Percentiles rank a stretch among this genome's conserved stretches.
phyloP scores from a whole-genome alignment of 1,140 invertebrate species.

The Drosophila willistoni region DNA sequence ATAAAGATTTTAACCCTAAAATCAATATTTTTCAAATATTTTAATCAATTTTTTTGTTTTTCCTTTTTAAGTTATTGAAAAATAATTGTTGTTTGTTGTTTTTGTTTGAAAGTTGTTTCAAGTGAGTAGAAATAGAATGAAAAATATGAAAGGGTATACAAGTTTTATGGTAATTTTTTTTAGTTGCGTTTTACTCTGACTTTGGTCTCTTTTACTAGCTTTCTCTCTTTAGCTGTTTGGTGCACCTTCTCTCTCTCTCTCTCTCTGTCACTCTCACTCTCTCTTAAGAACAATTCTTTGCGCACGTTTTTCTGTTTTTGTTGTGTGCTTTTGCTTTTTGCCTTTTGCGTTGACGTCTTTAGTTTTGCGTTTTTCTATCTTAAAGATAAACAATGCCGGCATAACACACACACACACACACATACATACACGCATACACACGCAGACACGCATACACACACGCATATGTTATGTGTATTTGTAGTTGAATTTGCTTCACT shows the following conservation, averaged over 20 bases:
- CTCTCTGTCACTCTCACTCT: neutral
- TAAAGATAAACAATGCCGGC: constrained; percentile 81
- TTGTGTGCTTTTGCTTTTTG: constrained; percentile 47
- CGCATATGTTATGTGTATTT: constrained; percentile 15
- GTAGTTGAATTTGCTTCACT: constrained; percentile 27
- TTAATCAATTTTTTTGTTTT: too few species aligned
- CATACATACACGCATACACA: neutral
- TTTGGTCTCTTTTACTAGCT: too few species aligned
- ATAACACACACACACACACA: constrained; percentile 54
- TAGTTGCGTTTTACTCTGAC: too few species aligned
- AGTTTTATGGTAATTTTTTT: too few species aligned
- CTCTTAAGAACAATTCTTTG: constrained; percentile 23
- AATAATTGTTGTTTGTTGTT: too few species aligned
- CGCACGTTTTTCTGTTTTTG: constrained; percentile 38
- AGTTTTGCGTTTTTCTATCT: constrained; percentile 59
- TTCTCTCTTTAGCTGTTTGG: constrained; percentile 22
- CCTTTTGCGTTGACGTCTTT: constrained; percentile 75
- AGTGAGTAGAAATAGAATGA: too few species aligned
- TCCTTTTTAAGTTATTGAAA: too few species aligned
- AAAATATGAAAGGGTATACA: too few species aligned
- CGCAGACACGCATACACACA: neutral
- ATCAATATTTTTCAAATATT: too few species aligned
- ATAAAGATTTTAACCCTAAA: too few species aligned
- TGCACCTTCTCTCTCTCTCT: neutral
- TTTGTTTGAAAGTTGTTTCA: too few species aligned